Percentiles rank a stretch among this genome's conserved stretches.
These are phyloP conservation scores for Tiaroga cobitis DNA, from an alignment of 2,797 vertebrate species.

Conservation along the genomic window DNA sequence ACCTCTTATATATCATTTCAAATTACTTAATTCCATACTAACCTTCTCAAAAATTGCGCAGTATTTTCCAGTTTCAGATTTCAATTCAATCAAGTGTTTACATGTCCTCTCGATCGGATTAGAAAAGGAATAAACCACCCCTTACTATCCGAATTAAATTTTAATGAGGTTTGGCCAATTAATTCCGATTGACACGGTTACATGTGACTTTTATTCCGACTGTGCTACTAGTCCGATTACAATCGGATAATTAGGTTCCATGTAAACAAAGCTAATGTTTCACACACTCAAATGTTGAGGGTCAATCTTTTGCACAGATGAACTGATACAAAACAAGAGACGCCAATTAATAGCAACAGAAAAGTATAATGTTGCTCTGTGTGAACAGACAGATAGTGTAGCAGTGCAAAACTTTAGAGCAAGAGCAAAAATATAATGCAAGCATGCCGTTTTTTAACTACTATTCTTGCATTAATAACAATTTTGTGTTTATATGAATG, in stretches of 20 bases:
- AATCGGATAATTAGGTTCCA: background rate
- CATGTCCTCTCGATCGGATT: background rate
- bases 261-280: too few species aligned
- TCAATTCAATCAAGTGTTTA: background rate
- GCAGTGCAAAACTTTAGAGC: background rate
- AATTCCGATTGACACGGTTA: background rate
- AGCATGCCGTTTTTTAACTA: background rate
- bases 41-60: background rate
- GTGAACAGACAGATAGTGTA: background rate
- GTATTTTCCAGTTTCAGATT: background rate
- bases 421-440: background rate
- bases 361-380: background rate
- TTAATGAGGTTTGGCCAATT: background rate
- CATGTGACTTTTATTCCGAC: background rate
- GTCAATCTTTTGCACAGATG: background rate
- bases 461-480: background rate
- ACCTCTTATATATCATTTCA: background rate
- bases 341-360: background rate
- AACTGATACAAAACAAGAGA: background rate
- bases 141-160: background rate
- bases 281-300: background rate
- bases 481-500: too few species aligned
- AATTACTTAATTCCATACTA: background rate
- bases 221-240: background rate
- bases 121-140: background rate